A percentile compares a stretch with the other conserved stretches of the same genome.
Conservation (phyloP, 2,797 vertebrate genomes). For the Fratercula arctica region DNA sequence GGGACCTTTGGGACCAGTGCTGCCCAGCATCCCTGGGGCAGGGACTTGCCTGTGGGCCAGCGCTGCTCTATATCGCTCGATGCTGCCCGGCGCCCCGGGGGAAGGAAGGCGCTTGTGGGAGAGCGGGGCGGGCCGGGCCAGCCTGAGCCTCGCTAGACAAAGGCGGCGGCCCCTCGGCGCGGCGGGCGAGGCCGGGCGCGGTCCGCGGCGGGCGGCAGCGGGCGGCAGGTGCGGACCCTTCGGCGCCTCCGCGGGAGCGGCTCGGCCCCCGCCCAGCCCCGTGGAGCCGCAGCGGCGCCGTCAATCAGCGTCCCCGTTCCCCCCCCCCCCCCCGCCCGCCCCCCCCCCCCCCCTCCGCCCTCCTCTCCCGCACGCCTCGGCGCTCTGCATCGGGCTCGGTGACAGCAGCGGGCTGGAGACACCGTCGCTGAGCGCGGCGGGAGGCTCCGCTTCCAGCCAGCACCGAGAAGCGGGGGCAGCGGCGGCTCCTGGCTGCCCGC, state of each 20-base stretch:
- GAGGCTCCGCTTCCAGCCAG: background rate
- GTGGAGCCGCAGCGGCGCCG: conserved; percentile 1
- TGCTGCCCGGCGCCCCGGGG: background rate
- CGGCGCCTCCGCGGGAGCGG: background rate
- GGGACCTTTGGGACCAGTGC: too few relatives aligned
- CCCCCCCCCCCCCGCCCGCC: background rate
- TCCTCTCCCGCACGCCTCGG: conserved; percentile 38
- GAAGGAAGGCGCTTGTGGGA: background rate
- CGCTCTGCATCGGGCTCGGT: conserved; percentile 74
- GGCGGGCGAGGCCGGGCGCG: background rate
- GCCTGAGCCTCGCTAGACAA: fast-evolving
- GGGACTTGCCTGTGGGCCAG: background rate
- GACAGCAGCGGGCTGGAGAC: conserved; percentile 74
- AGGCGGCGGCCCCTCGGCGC: background rate
- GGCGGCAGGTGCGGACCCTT: background rate
- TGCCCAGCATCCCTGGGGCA: too few relatives aligned
- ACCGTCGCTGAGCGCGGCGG: conserved; percentile 14
- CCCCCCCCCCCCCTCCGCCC: background rate
- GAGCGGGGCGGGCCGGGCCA: background rate
- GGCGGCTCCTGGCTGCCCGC: background rate
- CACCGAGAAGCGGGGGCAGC: background rate
- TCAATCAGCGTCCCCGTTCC: background rate
- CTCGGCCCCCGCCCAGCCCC: background rate
- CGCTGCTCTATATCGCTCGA: background rate
- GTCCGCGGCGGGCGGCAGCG: background rate